Conservation (phyloP, 2,888 invertebrate genomes). For the Ariolimax columbianus region DNA sequence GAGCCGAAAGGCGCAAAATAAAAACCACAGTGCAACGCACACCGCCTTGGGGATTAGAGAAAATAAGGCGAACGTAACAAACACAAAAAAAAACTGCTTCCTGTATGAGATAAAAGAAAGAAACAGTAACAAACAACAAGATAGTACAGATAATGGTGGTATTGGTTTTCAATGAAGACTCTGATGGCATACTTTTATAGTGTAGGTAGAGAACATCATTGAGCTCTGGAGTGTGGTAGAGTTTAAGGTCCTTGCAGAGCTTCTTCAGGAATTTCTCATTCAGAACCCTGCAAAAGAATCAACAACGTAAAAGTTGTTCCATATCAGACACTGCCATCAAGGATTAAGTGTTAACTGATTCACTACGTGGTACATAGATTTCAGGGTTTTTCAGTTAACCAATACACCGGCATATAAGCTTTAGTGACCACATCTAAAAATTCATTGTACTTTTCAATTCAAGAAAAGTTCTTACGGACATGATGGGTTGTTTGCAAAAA, state of each 20-base stretch:
- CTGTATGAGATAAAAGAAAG: too few relatives aligned
- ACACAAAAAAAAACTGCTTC: too few relatives aligned
- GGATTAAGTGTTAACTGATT: not conserved
- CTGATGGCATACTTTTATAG: constrained; percentile 86
- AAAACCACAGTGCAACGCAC: too few relatives aligned
- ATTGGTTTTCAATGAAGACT: not conserved
- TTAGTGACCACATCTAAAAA: not conserved
- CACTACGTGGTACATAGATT: not conserved
- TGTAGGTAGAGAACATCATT: constrained; percentile 97
- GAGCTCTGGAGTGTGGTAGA: constrained; percentile 91
- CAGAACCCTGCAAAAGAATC: constrained; percentile 79
- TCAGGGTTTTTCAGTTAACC: not conserved
- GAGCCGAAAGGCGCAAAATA: too few relatives aligned
- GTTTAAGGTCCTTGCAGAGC: constrained; percentile 89
- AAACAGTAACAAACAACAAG: too few relatives aligned
- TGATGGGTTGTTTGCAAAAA: too few relatives aligned
- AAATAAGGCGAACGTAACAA: too few relatives aligned
- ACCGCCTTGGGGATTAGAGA: too few relatives aligned
- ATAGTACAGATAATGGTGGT: not conserved
- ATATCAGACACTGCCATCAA: too few relatives aligned
- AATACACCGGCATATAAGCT: not conserved
- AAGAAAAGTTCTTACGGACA: not conserved
- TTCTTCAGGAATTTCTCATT: constrained; percentile 89
- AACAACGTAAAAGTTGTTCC: not conserved
- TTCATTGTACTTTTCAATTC: not conserved